Conservation (phyloP, 2,113 vertebrate genomes). For the Macaca fascicularis region T2T-MFA8v1.1 NC_088378.1:75817001-75817500, state of each 20-base stretch:
- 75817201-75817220: background rate
- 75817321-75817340: background rate
- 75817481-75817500: background rate
- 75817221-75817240: constrained; percentile 15
- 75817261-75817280: background rate
- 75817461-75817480: background rate
- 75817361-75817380: background rate
- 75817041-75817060: constrained; percentile 91
- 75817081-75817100: constrained; percentile 87
- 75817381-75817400: background rate
- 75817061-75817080: constrained; percentile 88
- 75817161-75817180: constrained; percentile 99
- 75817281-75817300: background rate
- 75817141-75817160: constrained; percentile 98
- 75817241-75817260: background rate
- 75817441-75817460: background rate
- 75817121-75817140: constrained; percentile 95
- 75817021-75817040: constrained; percentile 80
- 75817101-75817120: constrained; percentile 86
- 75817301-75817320: background rate
- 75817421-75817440: background rate
- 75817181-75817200: constrained; percentile 85
- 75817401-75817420: background rate
- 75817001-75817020: constrained; percentile 16
- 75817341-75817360: background rate